These are phyloP conservation scores for Enteromius thamalakanensis DNA, from an alignment of 2,797 vertebrate genomes.

Conservation along the genomic window DNA sequence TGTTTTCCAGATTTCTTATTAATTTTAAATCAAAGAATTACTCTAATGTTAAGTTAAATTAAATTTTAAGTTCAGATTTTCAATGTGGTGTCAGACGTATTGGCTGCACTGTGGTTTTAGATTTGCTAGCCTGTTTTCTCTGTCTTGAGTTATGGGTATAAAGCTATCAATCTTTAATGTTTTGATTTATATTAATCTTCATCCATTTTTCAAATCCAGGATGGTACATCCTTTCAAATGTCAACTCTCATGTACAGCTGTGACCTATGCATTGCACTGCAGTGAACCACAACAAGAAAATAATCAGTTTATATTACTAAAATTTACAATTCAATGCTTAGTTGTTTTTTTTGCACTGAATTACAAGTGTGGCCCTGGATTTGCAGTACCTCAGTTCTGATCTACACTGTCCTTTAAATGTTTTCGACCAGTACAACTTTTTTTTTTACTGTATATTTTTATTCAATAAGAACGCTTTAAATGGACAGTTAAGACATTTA, in stretches of 20 bases:
- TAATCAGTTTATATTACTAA: neutral
- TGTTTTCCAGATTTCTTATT: neutral
- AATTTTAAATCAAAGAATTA: neutral
- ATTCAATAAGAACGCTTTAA: neutral
- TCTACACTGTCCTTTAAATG: too few species aligned
- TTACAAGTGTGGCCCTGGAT: neutral
- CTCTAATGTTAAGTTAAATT: neutral
- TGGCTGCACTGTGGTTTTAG: neutral
- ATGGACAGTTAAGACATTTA: neutral
- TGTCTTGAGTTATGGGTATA: neutral
- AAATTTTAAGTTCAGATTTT: neutral
- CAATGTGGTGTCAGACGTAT: neutral
- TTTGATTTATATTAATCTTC: conserved; percentile 33
- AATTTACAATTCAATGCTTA: neutral
- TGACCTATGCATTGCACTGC: neutral
- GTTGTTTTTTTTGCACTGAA: neutral
- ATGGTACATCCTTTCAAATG: neutral
- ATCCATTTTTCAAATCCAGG: conserved; percentile 19
- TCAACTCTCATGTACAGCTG: neutral
- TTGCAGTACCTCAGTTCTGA: neutral
- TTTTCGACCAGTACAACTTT: too few species aligned
- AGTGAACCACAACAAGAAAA: conserved; percentile 16
- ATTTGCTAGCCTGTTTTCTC: neutral
- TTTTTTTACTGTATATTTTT: too few species aligned
- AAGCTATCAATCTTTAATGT: conserved; percentile 3